These are phyloP conservation scores for Rhyzopertha dominica DNA, from an alignment of 1,140 invertebrate species.

Conservation along the genomic window DNA sequence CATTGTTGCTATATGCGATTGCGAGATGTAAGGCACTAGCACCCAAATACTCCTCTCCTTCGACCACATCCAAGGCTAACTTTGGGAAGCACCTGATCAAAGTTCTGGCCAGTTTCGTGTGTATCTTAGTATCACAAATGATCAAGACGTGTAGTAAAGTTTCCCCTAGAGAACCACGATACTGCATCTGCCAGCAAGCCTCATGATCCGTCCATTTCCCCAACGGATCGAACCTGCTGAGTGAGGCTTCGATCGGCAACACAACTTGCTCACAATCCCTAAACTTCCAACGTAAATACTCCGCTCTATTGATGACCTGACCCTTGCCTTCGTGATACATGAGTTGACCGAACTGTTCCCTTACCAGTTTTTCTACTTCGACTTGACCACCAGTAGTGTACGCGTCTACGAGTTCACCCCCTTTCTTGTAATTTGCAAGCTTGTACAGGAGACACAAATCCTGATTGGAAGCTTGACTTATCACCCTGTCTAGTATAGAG, in stretches of 20 bases:
- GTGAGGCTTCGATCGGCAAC: slow-evolving; percentile 74
- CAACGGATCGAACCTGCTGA: slow-evolving; percentile 75
- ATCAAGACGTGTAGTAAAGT: slow-evolving; percentile 91
- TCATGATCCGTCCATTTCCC: slow-evolving; percentile 84
- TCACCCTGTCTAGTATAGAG: slow-evolving; percentile 79
- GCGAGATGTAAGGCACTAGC: slow-evolving; percentile 93
- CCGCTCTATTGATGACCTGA: slow-evolving; percentile 79
- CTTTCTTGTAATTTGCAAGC: slow-evolving; percentile 86
- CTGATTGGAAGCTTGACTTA: slow-evolving; percentile 76
- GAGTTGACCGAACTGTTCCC: slow-evolving; percentile 81
- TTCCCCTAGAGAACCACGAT: slow-evolving; percentile 90
- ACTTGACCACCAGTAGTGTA: slow-evolving; percentile 74
- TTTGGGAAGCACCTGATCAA: slow-evolving; percentile 88
- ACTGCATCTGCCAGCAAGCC: slow-evolving; percentile 96
- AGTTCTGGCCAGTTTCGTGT: slow-evolving; percentile 79
- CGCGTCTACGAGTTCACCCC: slow-evolving; percentile 77
- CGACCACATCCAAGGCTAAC: slow-evolving; percentile 88
- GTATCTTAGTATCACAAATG: slow-evolving; percentile 86
- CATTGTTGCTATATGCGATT: slow-evolving; percentile 94
- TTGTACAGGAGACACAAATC: slow-evolving; percentile 82
- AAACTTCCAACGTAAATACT: slow-evolving; percentile 91
- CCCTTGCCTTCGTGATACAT: slow-evolving; percentile 89
- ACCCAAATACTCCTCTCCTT: slow-evolving; percentile 95
- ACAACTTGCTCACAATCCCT: slow-evolving; percentile 78
- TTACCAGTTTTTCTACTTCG: slow-evolving; percentile 80